Percentiles rank a stretch among this genome's conserved stretches.
Conservation (phyloP, 2,113 vertebrate genomes). For the Gallinago media region DNA sequence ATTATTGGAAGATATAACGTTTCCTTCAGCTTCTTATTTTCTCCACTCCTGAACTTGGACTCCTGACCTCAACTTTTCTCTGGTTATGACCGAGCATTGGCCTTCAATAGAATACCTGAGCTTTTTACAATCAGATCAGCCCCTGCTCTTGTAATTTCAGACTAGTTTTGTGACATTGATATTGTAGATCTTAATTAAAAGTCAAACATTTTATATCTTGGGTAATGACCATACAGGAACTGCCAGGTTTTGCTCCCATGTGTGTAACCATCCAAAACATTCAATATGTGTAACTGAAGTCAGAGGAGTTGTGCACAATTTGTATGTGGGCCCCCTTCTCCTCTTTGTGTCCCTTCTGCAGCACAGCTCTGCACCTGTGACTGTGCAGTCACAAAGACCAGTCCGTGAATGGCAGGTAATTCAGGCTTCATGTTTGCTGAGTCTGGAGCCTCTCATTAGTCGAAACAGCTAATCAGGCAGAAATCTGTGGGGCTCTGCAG, state of each 20-base stretch:
- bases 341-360: conserved; percentile 9
- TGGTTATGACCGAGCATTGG: conserved; percentile 53
- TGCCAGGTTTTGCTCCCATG: conserved; percentile 11
- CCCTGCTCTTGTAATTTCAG: conserved; percentile 66
- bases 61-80: conserved; percentile 52
- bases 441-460: conserved; percentile 4
- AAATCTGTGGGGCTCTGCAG: conserved; percentile 17
- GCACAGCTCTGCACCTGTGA: conserved; percentile 21
- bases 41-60: conserved; percentile 62
- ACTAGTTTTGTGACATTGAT: conserved; percentile 64
- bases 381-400: not conserved
- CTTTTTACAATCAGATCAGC: conserved; percentile 68
- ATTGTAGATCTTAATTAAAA: conserved; percentile 71
- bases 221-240: conserved; percentile 68
- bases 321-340: not conserved
- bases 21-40: conserved; percentile 64
- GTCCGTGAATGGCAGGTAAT: not conserved
- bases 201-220: conserved; percentile 63
- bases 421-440: not conserved
- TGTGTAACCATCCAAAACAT: conserved; percentile 56
- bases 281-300: not conserved
- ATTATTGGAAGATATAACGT: conserved; percentile 62
- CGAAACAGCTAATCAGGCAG: conserved; percentile 39
- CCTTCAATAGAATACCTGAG: conserved; percentile 49
- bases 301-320: not conserved